A percentile compares a stretch with the other conserved stretches of the same genome.
phyloP scores from a whole-genome alignment of 2,113 vertebrate species.

The Macrotus californicus region DNA sequence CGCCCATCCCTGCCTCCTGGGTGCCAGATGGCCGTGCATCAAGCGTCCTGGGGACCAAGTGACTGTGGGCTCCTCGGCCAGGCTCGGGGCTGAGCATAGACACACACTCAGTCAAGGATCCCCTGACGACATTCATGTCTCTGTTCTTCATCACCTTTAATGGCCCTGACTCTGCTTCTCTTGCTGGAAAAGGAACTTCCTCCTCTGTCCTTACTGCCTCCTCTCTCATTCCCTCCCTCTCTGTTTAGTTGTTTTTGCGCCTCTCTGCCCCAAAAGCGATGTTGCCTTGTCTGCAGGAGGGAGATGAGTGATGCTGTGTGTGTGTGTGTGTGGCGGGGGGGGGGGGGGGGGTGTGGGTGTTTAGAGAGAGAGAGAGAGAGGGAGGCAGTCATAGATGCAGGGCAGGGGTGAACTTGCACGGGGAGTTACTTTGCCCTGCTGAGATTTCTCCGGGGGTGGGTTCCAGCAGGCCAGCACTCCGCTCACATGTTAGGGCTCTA shows the following conservation, averaged over 20 bases:
- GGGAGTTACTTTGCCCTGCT: background rate
- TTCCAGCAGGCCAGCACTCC: background rate
- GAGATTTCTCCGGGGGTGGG: background rate
- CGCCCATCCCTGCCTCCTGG: rapidly evolving
- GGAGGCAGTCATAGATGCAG: background rate
- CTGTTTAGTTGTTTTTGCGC: background rate
- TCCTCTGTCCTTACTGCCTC: background rate
- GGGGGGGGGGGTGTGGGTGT: too few species aligned
- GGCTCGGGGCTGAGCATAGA: background rate
- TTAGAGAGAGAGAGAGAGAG: background rate
- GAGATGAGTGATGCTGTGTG: background rate
- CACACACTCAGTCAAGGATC: background rate
- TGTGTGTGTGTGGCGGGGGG: background rate
- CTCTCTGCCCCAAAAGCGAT: background rate
- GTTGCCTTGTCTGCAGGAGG: background rate
- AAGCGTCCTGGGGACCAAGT: background rate
- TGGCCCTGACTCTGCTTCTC: background rate
- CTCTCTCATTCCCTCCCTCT: background rate
- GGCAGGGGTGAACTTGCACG: background rate
- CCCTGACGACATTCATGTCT: background rate
- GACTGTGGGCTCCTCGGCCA: background rate
- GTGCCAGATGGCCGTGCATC: rapidly evolving
- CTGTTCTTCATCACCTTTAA: background rate
- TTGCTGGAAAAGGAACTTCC: background rate
- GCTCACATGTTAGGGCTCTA: background rate